Evolutionary conservation across 2,888 invertebrate species (phyloP).

Genomic region (Melanostoma scalare): DNA sequence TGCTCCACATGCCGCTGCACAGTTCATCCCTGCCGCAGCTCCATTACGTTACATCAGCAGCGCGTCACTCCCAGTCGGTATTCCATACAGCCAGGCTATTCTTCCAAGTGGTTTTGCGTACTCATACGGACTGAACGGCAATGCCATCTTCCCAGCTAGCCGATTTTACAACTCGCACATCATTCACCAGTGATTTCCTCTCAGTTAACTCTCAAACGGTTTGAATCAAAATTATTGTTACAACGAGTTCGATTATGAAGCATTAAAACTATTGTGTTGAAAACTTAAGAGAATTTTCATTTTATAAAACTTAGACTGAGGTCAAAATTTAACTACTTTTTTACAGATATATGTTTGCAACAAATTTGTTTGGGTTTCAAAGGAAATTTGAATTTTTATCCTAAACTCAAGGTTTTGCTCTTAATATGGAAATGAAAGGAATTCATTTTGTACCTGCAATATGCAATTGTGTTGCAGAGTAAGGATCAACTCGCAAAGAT

Average conservation of each 20-base stretch:
- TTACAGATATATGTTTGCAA: too few relatives aligned
- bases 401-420: too few relatives aligned
- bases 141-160: conserved; percentile 40
- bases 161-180: conserved; percentile 58
- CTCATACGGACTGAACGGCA: conserved; percentile 56
- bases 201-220: conserved; percentile 51
- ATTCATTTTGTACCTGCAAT: too few relatives aligned
- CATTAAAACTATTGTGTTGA: conserved; percentile 43
- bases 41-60: conserved; percentile 50
- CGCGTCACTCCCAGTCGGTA: conserved; percentile 27
- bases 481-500: too few relatives aligned
- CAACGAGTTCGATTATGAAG: conserved; percentile 57
- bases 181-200: conserved; percentile 53
- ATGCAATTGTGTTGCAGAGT: too few relatives aligned
- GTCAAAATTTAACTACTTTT: too few relatives aligned
- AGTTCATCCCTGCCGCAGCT: conserved; percentile 8
- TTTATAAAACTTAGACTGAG: not conserved
- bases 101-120: conserved; percentile 61
- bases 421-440: too few relatives aligned
- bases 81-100: conserved; percentile 42
- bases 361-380: too few relatives aligned
- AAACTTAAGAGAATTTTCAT: conserved; percentile 10
- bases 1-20: conserved; percentile 1
- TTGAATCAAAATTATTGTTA: conserved; percentile 71
- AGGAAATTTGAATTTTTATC: too few relatives aligned